These are phyloP conservation scores for Tyto alba DNA, from an alignment of 2,113 vertebrate species.

Conservation along the genomic window DNA sequence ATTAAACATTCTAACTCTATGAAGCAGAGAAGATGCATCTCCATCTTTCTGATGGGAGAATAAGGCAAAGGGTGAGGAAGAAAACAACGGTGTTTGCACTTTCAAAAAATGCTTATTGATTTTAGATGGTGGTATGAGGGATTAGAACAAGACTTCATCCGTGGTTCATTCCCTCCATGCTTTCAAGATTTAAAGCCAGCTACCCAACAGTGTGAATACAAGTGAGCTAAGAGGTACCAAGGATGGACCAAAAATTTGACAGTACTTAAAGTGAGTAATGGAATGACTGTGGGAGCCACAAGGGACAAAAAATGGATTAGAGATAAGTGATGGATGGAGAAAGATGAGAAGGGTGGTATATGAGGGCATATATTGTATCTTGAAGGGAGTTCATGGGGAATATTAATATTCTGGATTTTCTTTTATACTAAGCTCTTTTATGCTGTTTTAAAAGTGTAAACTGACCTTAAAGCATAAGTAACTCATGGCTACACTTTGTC, in stretches of 20 bases:
- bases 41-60: not conserved
- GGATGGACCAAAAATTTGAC: not conserved
- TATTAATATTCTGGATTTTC: not conserved
- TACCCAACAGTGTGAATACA: not conserved
- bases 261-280: not conserved
- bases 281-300: not conserved
- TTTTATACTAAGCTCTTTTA: not conserved
- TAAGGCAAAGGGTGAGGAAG: not conserved
- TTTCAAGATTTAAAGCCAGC: not conserved
- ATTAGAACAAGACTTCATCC: not conserved
- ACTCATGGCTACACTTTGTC: not conserved
- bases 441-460: not conserved
- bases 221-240: not conserved
- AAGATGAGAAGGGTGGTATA: not conserved
- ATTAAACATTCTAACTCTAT: conserved; percentile 17
- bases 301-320: not conserved
- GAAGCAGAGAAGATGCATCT: not conserved
- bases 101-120: conserved; percentile 3
- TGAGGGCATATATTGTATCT: not conserved
- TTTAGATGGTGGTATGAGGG: not conserved
- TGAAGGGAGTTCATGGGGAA: not conserved
- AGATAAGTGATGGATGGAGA: not conserved
- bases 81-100: not conserved
- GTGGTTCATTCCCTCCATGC: not conserved
- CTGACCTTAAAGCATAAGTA: not conserved